Evolutionary conservation across 2,888 invertebrate species (phyloP), one percentile per base, ranked within the genome.

Genomic region (Epiblema foenella): DNA sequence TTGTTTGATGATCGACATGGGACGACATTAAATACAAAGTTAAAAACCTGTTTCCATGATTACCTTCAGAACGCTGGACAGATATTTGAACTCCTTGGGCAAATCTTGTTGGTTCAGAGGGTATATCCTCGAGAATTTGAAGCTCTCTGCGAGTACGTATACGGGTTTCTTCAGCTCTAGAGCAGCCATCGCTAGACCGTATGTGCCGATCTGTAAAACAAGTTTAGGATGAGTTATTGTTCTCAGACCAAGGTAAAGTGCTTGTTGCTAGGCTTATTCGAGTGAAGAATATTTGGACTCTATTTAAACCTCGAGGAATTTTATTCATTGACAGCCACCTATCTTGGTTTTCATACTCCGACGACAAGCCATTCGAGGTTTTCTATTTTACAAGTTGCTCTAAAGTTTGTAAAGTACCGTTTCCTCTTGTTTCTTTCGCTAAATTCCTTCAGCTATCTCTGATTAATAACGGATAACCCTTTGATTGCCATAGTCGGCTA

Each of bases 71-170:
- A 93, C 94, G 94, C 96, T 94, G 0, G 89, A 90, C 8, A 93
- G 79, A 74, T 93, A 93, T 77, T 98, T 98, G 84, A 98, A 98
- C 84, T 98, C 97, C 75, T 97, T 95, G 0, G 98, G 98, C 51
- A 99, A 89, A 88, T 99, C 99, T 65, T 95, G 94, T 85, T 99
- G 99, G 90, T 98, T 98, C 11, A 99, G 91, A 0, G 99, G 99
- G 89, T 97, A 99, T 74, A 98, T 94, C 74, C 98, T 94, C 0
- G 98, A 96, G 92, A 99, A 99, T 89, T 99, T 99, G 86, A 99
- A 99, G 87, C 99, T 99, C 89, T 99, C 99, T 0, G 98, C 97
- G 24, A 99, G 93, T 0, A 99, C 99, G 87, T 98, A 99, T 68
- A 99, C 96, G 0, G 98, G 98, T 85, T 98, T 99, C 82, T 99